Evolutionary conservation across 2,797 vertebrate genomes (phyloP).

Genomic region (Naso thynnoides): DNA sequence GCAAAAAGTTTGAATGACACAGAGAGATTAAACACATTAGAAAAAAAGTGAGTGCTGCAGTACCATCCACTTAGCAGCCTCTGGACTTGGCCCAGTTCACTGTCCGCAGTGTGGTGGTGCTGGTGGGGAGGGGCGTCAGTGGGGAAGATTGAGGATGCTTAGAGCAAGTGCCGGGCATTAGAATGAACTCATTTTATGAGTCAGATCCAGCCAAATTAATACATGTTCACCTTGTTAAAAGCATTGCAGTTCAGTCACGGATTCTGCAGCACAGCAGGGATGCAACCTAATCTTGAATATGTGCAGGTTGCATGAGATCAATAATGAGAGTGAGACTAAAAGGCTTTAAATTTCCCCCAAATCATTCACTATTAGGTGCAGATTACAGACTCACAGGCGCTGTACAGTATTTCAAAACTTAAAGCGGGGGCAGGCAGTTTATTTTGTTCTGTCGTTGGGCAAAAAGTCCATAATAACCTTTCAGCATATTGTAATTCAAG

Average conservation of each 20-base stretch:
- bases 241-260: constrained; percentile 51
- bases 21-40: constrained; percentile 69
- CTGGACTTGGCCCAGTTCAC: constrained; percentile 76
- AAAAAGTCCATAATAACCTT: too few species aligned
- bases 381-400: too few species aligned
- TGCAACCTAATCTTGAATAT: constrained; percentile 67
- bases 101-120: constrained; percentile 61
- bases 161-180: constrained; percentile 46
- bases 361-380: constrained; percentile 79
- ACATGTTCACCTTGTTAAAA: constrained; percentile 67
- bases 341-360: constrained; percentile 77
- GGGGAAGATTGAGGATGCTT: constrained; percentile 42
- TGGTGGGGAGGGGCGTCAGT: neutral
- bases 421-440: too few species aligned
- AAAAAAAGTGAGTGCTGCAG: constrained; percentile 74
- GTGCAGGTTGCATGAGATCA: constrained; percentile 63
- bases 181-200: constrained; percentile 66
- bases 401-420: too few species aligned
- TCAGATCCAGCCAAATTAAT: constrained; percentile 67
- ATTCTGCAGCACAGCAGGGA: constrained; percentile 47
- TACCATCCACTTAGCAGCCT: constrained; percentile 79
- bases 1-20: constrained; percentile 70
- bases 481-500: too few species aligned
- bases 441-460: too few species aligned
- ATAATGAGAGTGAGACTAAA: constrained; percentile 70